Evolutionary conservation across 37 sponge, comb jelly and placozoan species (phyloP), one percentile per base, ranked within the genome.

Genomic region (Beroe ovata): DNA sequence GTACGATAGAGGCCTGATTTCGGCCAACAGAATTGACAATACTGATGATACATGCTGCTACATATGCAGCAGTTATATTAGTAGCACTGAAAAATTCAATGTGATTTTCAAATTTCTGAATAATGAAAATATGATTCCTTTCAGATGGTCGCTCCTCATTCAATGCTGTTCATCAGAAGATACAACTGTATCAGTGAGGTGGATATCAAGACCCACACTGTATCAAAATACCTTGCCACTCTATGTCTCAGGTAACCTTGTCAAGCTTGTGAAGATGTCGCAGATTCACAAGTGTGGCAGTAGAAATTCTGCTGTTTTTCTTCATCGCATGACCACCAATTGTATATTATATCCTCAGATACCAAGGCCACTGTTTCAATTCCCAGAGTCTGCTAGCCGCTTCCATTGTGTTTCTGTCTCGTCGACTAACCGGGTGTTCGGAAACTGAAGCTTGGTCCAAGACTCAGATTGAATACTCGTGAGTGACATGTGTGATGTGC

Each of bases 101-200:
- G n/a, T n/a, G n/a, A n/a, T n/a, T n/a, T n/a, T n/a, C n/a, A n/a
- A n/a, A n/a, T n/a, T n/a, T n/a, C n/a, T n/a, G n/a, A n/a, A n/a
- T 58, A 58, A 16, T 58, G 16, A 58, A 11, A 11, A 58, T 58
- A 58, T 11, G 11, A 58, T 19, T 16, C 59, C 11, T 29, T 16
- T 4, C 84, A 77, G 84, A 77, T 77, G 84, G 47, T 40, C 0
- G 41, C 84, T n/a, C 84, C 84, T 14, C 84, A 77, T 26, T 0
- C 33, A 29, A 77, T 77, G 84, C 84, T 77, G 47, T 77, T 77
- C 38, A 35, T 77, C n/a, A 77, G 84, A 42, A 39, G 84, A 36
- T 77, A 41, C 54, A 77, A 77, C 84, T 19, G 28, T 11, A 42
- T 77, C 8, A 41, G 28, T 4, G 47, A 35, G 1, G 22, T 36